A percentile compares a stretch with the other conserved stretches of the same genome.
phyloP scores from a whole-genome alignment of 2,888 invertebrate genomes.

The Baronia brevicornis region DNA sequence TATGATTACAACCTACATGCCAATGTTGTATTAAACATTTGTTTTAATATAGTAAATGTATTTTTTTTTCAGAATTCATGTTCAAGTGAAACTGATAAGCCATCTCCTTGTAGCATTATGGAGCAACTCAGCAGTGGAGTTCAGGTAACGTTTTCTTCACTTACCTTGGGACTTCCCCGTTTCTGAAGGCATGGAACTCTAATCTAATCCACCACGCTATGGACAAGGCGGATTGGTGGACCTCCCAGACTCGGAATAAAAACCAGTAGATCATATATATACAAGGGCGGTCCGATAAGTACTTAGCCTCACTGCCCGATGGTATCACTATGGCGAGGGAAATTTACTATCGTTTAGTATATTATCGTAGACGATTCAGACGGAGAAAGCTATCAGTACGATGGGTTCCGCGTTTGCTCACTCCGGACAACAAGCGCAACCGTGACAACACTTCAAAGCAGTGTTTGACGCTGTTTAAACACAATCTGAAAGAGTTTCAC shows the following conservation, averaged over 20 bases:
- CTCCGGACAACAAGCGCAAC: conserved; percentile 22
- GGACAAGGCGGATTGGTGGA: no score
- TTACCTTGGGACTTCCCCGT: no score
- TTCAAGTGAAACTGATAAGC: conserved; percentile 35
- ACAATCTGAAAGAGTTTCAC: conserved; percentile 31
- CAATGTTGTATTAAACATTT: neutral
- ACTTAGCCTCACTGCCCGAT: no score
- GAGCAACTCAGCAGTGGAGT: conserved; percentile 68
- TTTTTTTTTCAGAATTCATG: conserved; percentile 24
- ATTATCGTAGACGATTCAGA: no score
- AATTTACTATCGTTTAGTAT: no score
- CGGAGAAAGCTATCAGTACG: no score
- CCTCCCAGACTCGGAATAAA: no score
- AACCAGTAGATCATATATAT: no score
- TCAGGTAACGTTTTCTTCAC: conserved; percentile 49
- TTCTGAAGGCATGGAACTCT: no score
- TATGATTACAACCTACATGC: neutral
- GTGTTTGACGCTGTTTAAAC: conserved; percentile 25
- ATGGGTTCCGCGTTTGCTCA: conserved; percentile 34
- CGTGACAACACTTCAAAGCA: conserved; percentile 25
- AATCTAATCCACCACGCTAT: no score
- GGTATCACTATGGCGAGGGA: no score
- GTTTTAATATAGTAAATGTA: conserved; percentile 2
- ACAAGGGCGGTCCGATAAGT: no score
- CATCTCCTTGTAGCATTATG: conserved; percentile 66